These are phyloP conservation scores for Nyctalus aviator DNA, from an alignment of 2,797 vertebrate species.

Conservation along the genomic window DNA sequence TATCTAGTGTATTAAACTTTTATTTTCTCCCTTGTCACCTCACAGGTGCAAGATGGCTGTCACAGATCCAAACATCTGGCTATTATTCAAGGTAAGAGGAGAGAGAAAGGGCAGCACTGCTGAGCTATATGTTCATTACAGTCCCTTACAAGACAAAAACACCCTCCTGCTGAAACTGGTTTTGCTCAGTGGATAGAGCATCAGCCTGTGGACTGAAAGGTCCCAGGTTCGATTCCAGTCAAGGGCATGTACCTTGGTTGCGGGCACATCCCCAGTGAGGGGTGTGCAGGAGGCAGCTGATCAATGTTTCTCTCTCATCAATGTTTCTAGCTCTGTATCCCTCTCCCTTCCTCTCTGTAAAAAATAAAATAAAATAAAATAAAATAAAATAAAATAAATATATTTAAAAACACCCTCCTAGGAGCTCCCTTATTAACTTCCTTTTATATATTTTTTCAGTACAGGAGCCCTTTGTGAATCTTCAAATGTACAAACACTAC, in stretches of 20 bases:
- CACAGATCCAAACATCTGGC: neutral
- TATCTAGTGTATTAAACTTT: slow-evolving; percentile 46
- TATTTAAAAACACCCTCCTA: neutral
- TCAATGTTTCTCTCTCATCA: too few species aligned
- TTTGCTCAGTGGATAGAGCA: too few species aligned
- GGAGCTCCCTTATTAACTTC: neutral
- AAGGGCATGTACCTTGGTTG: too few species aligned
- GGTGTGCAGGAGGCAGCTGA: too few species aligned
- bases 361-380: too few species aligned
- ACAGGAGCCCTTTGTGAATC: neutral
- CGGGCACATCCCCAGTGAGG: too few species aligned
- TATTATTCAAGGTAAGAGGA: slow-evolving; percentile 49
- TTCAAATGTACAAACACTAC: neutral
- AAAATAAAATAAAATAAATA: too few species aligned
- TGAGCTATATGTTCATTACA: neutral
- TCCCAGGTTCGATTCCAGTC: too few species aligned
- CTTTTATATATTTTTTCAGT: neutral
- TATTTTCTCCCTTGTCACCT: slow-evolving; percentile 29
- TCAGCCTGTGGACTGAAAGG: too few species aligned
- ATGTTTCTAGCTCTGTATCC: too few species aligned
- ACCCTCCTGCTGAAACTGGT: neutral
- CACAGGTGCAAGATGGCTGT: slow-evolving; percentile 33
- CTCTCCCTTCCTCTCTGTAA: too few species aligned
- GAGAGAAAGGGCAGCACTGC: neutral
- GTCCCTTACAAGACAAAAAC: neutral